Base-by-base conservation (phyloP, 2,797 vertebrate genomes). In the Diplodus sargus region DNA sequence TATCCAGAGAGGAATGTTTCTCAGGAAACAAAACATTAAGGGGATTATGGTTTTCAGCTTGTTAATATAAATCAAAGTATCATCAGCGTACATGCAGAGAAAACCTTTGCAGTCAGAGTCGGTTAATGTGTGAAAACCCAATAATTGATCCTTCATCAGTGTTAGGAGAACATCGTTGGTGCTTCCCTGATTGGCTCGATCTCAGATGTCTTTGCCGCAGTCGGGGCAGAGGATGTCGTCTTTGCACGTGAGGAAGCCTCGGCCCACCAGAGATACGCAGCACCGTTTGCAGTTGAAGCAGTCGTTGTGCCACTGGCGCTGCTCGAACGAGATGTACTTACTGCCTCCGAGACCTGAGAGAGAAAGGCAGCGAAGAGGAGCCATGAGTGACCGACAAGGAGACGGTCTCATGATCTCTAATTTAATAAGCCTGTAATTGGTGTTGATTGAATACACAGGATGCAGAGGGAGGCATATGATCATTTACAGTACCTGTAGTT, bases 271-370 rank as follows among this genome's bases (percentile, higher is more conserved):
- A 0, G 98, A 98, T 68, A 96, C 91, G 11, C 94, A 93, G 88
- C 98, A 99, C 86, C 94, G 97, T 90, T 96, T 98, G 85, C 98
- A 99, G 94, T 96, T 99, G 91, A 99, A 99, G 90, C 98, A 99
- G 91, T 97, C 95, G 0, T 97, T 98, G 87, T 99, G 98, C 98
- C 98, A 99, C 90, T 99, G 98, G n/a, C 98, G 96, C 75, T 98
- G 97, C 90, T 98, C 97, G 5, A 99, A 99, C 0, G 97, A 98
- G 93, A 99, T 98, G 92, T 99, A 99, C 92, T 98, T 98, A 59
- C 96, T 98, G 76, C 97, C 97, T 3, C 98, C 97, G 0, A 98
- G 94, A 61, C 97, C 98, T 99, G 90, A 8, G 10, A 71, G n/a
- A 42, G 45, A n/a, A 52, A 79, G 57, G 56, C 48, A 58, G 34